phyloP scores from a whole-genome alignment of 2,797 vertebrate species.

The Eupleurogrammus muticus region DNA sequence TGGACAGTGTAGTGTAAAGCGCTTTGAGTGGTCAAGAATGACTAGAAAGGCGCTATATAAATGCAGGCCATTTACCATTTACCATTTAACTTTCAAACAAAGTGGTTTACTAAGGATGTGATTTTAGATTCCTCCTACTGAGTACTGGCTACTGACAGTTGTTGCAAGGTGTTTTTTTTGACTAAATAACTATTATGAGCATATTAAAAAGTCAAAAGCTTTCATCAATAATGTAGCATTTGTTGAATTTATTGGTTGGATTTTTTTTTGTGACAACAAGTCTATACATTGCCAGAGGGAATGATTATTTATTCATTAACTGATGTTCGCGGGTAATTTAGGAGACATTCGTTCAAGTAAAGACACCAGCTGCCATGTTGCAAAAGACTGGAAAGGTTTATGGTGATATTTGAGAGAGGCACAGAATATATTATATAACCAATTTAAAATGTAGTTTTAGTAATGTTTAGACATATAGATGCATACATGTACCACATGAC shows the following conservation, averaged over 20 bases:
- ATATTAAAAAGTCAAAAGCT: not conserved
- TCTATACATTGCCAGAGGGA: not conserved
- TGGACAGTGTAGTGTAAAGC: too few relatives aligned
- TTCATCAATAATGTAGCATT: not conserved
- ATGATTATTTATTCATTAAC: not conserved
- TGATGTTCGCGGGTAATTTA: not conserved
- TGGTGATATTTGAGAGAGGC: not conserved
- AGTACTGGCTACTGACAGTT: not conserved
- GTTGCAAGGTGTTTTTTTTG: conserved; percentile 3
- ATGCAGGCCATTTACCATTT: too few relatives aligned
- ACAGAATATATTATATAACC: not conserved
- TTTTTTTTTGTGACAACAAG: not conserved
- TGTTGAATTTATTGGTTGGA: not conserved
- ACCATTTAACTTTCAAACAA: not conserved
- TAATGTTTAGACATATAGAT: too few relatives aligned
- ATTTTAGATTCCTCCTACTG: conserved; percentile 22
- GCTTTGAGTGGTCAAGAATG: too few relatives aligned
- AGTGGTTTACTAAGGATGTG: not conserved
- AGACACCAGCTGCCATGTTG: not conserved
- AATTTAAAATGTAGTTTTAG: not conserved
- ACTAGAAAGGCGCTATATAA: too few relatives aligned
- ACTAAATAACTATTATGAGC: not conserved
- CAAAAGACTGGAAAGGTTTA: not conserved
- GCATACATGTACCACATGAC: too few relatives aligned
- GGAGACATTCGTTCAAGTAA: not conserved